Conservation (phyloP, 2,797 vertebrate species). For the Leuciscus waleckii region DNA sequence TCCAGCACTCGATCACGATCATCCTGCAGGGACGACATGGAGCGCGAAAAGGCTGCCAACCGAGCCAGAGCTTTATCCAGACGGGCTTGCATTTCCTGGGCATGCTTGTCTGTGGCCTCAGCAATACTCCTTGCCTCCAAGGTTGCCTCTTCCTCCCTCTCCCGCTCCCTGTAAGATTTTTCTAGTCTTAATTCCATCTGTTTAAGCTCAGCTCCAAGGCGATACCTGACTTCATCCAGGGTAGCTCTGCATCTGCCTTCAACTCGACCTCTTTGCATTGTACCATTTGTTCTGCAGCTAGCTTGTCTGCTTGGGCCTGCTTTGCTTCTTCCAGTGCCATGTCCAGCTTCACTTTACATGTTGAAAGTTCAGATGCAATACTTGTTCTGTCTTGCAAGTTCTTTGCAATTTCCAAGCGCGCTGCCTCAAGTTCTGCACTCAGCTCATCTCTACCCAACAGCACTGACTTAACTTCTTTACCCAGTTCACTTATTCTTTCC, state of each 20-base stretch:
- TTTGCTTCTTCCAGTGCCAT: constrained; percentile 83
- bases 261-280: constrained; percentile 76
- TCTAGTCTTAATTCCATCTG: constrained; percentile 87
- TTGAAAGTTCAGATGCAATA: constrained; percentile 79
- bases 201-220: constrained; percentile 85
- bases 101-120: constrained; percentile 78
- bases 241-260: constrained; percentile 83
- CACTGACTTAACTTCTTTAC: constrained; percentile 84
- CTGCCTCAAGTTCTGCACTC: constrained; percentile 77
- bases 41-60: constrained; percentile 91
- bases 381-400: constrained; percentile 76
- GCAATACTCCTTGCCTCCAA: constrained; percentile 76
- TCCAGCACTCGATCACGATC: constrained; percentile 94
- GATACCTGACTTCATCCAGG: constrained; percentile 85
- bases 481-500: constrained; percentile 89
- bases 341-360: constrained; percentile 79
- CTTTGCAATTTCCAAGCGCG: constrained; percentile 72
- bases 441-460: constrained; percentile 82
- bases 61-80: constrained; percentile 89
- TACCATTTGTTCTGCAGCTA: constrained; percentile 70
- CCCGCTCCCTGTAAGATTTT: constrained; percentile 79
- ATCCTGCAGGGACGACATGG: constrained; percentile 97
- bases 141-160: constrained; percentile 77
- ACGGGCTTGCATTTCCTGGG: constrained; percentile 82
- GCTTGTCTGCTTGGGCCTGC: constrained; percentile 79